Percentiles rank a stretch among this genome's conserved stretches.
These are phyloP conservation scores for Hydractinia symbiolongicarpus DNA, from an alignment of 30 jellyfish, hydroid and myxozoan species.

Conservation along the genomic window DNA sequence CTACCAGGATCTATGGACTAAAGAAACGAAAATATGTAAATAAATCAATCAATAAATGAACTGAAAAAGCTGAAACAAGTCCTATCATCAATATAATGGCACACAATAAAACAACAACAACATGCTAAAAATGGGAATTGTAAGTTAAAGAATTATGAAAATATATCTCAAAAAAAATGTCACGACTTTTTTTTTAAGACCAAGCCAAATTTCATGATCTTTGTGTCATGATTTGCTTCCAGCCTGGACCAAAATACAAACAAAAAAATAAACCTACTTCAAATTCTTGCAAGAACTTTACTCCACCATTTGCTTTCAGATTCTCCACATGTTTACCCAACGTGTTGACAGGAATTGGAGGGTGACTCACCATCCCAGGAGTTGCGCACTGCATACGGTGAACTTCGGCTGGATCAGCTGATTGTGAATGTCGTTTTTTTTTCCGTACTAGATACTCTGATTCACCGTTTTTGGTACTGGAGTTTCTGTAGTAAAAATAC, in stretches of 20 bases:
- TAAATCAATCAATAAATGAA: no score
- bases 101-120: no score
- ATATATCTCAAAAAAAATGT: no score
- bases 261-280: slow-evolving; percentile 48
- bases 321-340: slow-evolving; percentile 50
- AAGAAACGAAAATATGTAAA: not conserved
- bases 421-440: slow-evolving; percentile 7
- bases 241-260: not conserved
- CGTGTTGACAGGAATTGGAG: slow-evolving; percentile 73
- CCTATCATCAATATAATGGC: no score
- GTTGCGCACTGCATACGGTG: slow-evolving; percentile 81
- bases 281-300: slow-evolving; percentile 53
- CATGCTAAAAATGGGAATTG: no score
- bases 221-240: no score
- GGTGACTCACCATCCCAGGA: slow-evolving; percentile 75
- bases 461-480: not conserved
- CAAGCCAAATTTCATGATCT: no score
- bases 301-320: slow-evolving; percentile 43
- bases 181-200: no score
- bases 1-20: slow-evolving; percentile 83
- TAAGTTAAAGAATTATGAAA: no score
- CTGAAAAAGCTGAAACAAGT: no score
- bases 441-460: not conserved
- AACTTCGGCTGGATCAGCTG: slow-evolving; percentile 61
- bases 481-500: not conserved